Percentiles rank a stretch among this genome's conserved stretches.
Evolutionary conservation across 2,113 vertebrate species (phyloP).

Genomic region (Excalfactoria chinensis): DNA sequence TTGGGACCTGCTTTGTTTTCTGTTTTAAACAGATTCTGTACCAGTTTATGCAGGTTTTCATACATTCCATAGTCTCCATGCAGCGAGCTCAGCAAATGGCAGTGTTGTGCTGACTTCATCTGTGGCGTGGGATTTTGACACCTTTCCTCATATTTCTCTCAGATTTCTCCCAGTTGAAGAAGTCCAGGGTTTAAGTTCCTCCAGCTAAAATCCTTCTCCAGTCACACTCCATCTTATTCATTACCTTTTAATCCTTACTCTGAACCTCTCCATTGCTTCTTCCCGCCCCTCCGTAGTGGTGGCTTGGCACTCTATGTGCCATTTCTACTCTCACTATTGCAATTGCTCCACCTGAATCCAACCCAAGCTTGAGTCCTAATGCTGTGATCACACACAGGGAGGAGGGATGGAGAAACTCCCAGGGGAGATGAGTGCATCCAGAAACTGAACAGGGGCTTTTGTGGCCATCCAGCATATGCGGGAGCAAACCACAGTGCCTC

Average conservation of each 20-base stretch:
- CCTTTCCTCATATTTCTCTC: background rate
- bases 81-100: background rate
- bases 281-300: background rate
- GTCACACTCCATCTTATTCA: background rate
- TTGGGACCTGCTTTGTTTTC: background rate
- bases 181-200: background rate
- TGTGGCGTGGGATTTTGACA: background rate
- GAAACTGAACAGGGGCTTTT: background rate
- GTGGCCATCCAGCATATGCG: background rate
- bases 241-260: background rate
- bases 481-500: background rate
- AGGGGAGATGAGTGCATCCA: background rate
- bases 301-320: background rate
- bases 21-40: conserved; percentile 2
- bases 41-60: background rate
- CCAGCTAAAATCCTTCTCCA: background rate
- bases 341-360: background rate
- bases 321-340: background rate
- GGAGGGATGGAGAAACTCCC: background rate
- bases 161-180: background rate
- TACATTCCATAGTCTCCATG: background rate
- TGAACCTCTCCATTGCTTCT: background rate
- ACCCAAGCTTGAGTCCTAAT: background rate
- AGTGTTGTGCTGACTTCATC: background rate
- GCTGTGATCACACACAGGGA: background rate